phyloP scores from a whole-genome alignment of 1,140 invertebrate species.

The Oryzaephilus surinamensis region DNA sequence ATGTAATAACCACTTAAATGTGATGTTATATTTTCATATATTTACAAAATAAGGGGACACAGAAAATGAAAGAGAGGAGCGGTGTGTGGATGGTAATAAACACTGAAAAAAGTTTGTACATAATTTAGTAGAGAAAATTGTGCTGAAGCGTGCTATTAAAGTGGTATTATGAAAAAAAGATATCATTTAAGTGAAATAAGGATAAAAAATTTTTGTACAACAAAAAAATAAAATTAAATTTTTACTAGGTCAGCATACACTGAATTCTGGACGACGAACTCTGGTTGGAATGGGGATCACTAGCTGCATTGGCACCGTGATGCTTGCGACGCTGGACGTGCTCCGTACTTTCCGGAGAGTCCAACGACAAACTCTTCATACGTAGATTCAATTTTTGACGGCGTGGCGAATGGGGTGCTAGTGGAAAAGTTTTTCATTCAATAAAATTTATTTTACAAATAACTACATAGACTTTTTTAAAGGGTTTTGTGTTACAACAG shows the following conservation, averaged over 20 bases:
- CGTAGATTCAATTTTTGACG: constrained; percentile 90
- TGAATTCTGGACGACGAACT: constrained; percentile 42
- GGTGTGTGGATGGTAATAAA: no score
- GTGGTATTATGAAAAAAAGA: constrained; percentile 2
- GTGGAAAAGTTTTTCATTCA: no score
- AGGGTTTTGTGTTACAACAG: no score
- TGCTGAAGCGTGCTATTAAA: no score
- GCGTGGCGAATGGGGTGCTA: constrained; percentile 90
- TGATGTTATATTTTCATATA: no score
- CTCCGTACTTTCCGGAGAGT: constrained; percentile 87
- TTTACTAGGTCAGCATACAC: constrained; percentile 29
- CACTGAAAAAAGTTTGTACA: no score
- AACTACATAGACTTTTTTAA: no score
- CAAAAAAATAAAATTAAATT: not conserved
- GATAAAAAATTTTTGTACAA: no score
- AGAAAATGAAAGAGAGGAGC: no score
- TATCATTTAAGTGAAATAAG: not conserved
- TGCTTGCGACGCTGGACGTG: constrained; percentile 65
- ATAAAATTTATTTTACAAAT: no score
- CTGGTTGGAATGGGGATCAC: constrained; percentile 43
- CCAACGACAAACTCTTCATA: constrained; percentile 95
- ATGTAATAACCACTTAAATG: no score
- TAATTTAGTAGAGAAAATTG: not conserved
- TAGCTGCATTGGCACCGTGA: constrained; percentile 43
- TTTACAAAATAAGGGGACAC: no score